Percentiles rank a stretch among this genome's conserved stretches.
These are phyloP conservation scores for Myotis lucifugus DNA, from an alignment of 2,113 vertebrate genomes.

Conservation along the genomic window DNA sequence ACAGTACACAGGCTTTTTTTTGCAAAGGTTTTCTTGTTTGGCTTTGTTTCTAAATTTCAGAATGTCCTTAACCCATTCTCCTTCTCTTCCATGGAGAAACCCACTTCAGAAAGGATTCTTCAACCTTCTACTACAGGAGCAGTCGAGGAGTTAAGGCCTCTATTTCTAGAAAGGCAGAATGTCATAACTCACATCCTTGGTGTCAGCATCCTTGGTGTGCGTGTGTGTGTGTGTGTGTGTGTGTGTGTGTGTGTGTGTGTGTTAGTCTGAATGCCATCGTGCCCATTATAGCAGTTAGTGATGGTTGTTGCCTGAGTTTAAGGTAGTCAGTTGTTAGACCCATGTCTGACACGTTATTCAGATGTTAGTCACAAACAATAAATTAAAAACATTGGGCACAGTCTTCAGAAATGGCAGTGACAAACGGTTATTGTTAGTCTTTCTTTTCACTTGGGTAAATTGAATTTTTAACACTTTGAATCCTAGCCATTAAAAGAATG, in stretches of 20 bases:
- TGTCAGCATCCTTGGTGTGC: not conserved
- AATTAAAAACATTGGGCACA: not conserved
- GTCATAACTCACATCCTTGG: not conserved
- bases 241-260: not conserved
- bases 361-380: not conserved
- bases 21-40: not conserved
- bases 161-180: not conserved
- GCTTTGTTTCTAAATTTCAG: conserved; percentile 37
- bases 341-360: not conserved
- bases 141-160: not conserved
- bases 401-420: conserved; percentile 36
- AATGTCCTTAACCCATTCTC: not conserved
- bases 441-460: conserved; percentile 1
- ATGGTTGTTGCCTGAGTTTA: not conserved
- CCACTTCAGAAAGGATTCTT: not conserved
- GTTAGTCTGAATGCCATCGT: not conserved
- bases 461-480: not conserved
- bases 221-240: not conserved
- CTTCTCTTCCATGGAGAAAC: not conserved
- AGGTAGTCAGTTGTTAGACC: not conserved
- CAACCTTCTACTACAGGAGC: not conserved
- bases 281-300: not conserved
- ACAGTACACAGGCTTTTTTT: not conserved
- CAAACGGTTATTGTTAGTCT: conserved; percentile 4
- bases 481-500: conserved; percentile 45